Percentiles rank a stretch among this genome's conserved stretches.
These are phyloP conservation scores for Poecilia gillii DNA, from an alignment of 2,797 vertebrate species.

Conservation along the genomic window DNA sequence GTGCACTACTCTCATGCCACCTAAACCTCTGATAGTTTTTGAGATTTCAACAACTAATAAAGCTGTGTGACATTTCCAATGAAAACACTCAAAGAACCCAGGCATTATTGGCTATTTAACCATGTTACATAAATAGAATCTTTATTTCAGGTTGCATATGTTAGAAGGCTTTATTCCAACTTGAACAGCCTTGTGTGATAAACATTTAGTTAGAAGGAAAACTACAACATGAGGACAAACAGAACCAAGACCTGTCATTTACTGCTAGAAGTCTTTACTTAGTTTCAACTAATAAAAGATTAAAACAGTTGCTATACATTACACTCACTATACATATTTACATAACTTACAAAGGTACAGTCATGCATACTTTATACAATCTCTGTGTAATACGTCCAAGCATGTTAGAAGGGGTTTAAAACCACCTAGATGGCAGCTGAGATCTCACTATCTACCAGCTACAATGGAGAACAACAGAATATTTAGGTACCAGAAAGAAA, in stretches of 20 bases:
- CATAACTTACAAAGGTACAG: slow-evolving; percentile 30
- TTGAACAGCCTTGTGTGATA: slow-evolving; percentile 21
- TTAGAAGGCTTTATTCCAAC: slow-evolving; percentile 25
- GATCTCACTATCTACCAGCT: background rate
- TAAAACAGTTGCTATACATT: slow-evolving; percentile 40
- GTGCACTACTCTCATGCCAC: background rate
- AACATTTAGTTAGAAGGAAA: slow-evolving; percentile 22
- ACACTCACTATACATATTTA: slow-evolving; percentile 35
- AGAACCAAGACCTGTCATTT: slow-evolving; percentile 5
- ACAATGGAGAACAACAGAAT: background rate
- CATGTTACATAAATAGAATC: slow-evolving; percentile 68
- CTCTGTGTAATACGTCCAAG: background rate
- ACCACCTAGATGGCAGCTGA: background rate
- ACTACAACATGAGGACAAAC: slow-evolving; percentile 25
- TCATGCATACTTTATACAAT: slow-evolving; percentile 20
- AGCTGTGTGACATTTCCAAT: background rate
- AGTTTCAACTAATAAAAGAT: slow-evolving; percentile 19
- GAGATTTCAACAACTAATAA: background rate
- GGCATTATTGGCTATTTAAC: background rate
- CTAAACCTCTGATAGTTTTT: background rate
- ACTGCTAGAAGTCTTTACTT: background rate
- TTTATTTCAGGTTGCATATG: slow-evolving; percentile 63
- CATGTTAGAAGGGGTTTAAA: background rate
- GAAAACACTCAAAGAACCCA: slow-evolving; percentile 7
- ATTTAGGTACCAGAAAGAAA: background rate